Conservation (phyloP, 2,113 vertebrate species). For the Zosterops japonicus region DNA sequence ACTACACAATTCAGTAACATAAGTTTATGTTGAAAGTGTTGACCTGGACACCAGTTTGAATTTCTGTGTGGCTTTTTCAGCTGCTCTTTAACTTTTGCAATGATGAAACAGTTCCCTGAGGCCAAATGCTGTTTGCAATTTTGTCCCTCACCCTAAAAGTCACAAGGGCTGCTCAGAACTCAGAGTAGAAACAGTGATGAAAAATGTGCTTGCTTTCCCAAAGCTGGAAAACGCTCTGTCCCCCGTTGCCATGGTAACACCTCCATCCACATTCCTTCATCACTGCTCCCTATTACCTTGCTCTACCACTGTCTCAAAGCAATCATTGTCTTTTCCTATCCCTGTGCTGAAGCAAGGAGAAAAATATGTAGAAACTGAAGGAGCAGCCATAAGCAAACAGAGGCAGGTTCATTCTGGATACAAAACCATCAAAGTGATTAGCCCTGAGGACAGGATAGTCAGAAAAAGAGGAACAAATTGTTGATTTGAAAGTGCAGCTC, state of each 20-base stretch:
- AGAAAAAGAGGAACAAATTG: not conserved
- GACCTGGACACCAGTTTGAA: not conserved
- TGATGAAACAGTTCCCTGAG: not conserved
- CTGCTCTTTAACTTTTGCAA: not conserved
- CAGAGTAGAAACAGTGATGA: not conserved
- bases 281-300: slow-evolving; percentile 12
- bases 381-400: not conserved
- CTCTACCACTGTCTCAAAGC: not conserved
- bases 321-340: not conserved
- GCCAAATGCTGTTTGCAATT: not conserved
- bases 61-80: not conserved
- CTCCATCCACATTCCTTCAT: slow-evolving; percentile 12
- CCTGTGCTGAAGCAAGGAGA: not conserved
- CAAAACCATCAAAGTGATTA: not conserved
- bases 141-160: not conserved
- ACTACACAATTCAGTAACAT: not conserved
- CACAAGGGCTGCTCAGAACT: not conserved
- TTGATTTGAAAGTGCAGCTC: not conserved
- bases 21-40: not conserved
- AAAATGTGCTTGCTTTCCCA: not conserved
- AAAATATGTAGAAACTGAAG: not conserved
- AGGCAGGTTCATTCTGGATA: not conserved
- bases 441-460: not conserved
- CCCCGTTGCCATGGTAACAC: slow-evolving; percentile 59
- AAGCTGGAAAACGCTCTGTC: slow-evolving; percentile 11